Evolutionary conservation across 2,797 vertebrate genomes (phyloP).

Genomic region (Cuculus canorus): DNA sequence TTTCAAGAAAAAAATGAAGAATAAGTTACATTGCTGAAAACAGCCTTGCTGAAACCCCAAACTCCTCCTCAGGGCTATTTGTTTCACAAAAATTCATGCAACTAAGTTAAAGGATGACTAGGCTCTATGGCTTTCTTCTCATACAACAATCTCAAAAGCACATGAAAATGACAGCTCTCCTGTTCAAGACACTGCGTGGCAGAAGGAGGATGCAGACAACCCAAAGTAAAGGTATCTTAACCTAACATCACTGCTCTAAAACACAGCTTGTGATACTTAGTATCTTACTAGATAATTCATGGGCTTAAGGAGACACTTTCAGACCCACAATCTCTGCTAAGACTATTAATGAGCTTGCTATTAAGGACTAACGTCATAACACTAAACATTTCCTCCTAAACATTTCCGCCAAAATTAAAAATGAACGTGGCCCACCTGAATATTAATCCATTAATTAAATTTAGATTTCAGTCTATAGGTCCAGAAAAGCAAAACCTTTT

Average conservation of each 20-base stretch:
- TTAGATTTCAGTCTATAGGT: neutral
- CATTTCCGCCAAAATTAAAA: neutral
- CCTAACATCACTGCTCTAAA: neutral
- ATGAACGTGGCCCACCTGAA: neutral
- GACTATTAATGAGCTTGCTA: neutral
- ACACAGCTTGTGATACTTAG: accelerated
- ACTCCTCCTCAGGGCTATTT: accelerated
- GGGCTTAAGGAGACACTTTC: neutral
- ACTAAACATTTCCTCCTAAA: neutral
- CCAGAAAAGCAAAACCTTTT: neutral
- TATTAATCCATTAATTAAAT: neutral
- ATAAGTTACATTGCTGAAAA: neutral
- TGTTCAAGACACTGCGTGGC: neutral
- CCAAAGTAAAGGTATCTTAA: neutral
- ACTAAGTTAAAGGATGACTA: accelerated
- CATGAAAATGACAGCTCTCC: accelerated
- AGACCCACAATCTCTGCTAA: neutral
- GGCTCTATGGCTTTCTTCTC: neutral
- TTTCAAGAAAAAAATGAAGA: constrained; percentile 55
- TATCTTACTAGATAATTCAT: neutral
- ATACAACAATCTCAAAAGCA: neutral
- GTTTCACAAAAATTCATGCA: neutral
- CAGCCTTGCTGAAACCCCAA: neutral
- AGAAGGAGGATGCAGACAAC: accelerated
- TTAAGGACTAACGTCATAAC: accelerated